Base-by-base conservation (phyloP, 1,140 invertebrate genomes). In the Tenebrio molitor region DNA sequence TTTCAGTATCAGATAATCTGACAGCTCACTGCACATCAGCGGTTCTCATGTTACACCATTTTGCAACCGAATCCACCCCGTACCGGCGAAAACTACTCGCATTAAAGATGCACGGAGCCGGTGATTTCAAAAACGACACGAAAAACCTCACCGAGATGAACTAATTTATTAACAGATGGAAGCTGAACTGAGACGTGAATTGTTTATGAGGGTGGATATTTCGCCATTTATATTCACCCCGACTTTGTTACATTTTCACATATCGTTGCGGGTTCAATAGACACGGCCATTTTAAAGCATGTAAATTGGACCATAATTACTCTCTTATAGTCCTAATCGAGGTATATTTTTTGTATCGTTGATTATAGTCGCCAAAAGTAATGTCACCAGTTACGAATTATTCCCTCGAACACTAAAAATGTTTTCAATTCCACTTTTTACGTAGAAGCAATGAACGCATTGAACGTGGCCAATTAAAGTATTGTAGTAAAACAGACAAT, bases 1-100 rank as follows among this genome's bases (percentile, higher is more conserved):
- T 69, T 69, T 39, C 67, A 58, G 29, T 58, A 58, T 69, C 67
- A 69, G 44, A 69, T 69, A 69, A 69, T 69, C 67, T 69, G 67
- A 69, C 67, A 41, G 67, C 33, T 69, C 33, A 34, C 67, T 41
- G 67, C 67, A 69, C 67, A 58, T 17, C 44, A 69, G 34, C 23
- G 19, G 33, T 29, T 69, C 41, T 17, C 36, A 16, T 25, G 46
- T 69, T 46, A 36, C 29, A 36, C 29, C 67, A 36, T 39, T 39
- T 23, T 58, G 42, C 17, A 17, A 14, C 33, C 36, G 19, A 23
- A 36, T 33, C 29, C 42, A 50, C 15, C 15, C 23, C 16, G 16
- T 41, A 29, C 10, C n/a, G n/a, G 16, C 2, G 16, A 66, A 42
- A 15, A 15, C 64, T 3, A 15, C 5, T 15, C 63, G n/a, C 12